Conservation (phyloP, 92 coral and sea anemone genomes). For the Porites evermanni region DNA sequence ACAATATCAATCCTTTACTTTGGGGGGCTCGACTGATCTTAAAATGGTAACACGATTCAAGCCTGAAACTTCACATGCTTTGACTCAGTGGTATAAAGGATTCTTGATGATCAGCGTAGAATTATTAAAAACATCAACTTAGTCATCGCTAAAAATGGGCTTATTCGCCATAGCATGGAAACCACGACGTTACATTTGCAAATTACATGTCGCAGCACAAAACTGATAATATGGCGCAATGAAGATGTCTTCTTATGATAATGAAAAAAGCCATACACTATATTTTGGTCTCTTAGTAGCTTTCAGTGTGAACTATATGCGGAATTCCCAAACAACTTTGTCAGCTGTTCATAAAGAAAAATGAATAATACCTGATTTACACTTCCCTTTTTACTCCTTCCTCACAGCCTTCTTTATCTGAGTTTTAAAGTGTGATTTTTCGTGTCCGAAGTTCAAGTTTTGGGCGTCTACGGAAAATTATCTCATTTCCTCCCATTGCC, state of each 20-base stretch:
- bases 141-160: not conserved
- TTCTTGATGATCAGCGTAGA: too few relatives aligned
- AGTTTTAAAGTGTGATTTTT: too few relatives aligned
- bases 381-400: not conserved
- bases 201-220: too few relatives aligned
- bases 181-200: not conserved
- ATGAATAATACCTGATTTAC: conserved; percentile 16
- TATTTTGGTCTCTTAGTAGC: not conserved
- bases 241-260: not conserved
- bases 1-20: too few relatives aligned
- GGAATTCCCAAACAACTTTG: conserved; percentile 15
- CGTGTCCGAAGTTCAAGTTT: not conserved
- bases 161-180: not conserved
- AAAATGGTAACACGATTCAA: too few relatives aligned
- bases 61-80: too few relatives aligned
- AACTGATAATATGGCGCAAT: too few relatives aligned
- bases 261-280: not conserved
- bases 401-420: not conserved
- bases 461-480: conserved; percentile 16
- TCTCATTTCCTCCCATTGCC: conserved; percentile 24
- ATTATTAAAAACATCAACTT: too few relatives aligned
- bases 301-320: not conserved
- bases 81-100: too few relatives aligned
- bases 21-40: too few relatives aligned
- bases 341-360: conserved; percentile 6